These are phyloP conservation scores for Halichoerus grypus DNA, from an alignment of 2,113 vertebrate species.

Conservation along the genomic window DNA sequence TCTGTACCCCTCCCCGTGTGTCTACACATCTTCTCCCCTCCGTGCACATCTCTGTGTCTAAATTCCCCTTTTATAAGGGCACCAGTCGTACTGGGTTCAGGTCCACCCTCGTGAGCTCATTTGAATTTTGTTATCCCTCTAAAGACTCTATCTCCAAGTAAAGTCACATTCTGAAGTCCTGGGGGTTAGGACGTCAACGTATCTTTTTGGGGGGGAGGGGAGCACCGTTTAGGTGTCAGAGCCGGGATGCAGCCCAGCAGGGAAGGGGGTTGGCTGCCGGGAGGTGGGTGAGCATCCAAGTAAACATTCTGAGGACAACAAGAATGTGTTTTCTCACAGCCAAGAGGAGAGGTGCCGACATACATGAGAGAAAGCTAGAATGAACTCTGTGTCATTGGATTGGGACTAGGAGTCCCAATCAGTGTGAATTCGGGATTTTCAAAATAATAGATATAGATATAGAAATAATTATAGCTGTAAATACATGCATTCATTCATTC, in stretches of 20 bases:
- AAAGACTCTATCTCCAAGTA: neutral
- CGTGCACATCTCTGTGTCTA: neutral
- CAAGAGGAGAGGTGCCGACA: neutral
- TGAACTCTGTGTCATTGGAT: no score
- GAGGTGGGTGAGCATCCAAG: neutral
- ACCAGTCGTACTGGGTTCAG: neutral
- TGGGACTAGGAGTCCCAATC: neutral
- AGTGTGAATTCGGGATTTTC: neutral
- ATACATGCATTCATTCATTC: neutral
- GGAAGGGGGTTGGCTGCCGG: neutral
- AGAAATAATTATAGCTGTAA: neutral
- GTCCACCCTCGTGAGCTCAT: neutral
- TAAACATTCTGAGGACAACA: no score
- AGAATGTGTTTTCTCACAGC: neutral
- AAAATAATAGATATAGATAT: neutral
- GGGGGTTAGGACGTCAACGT: neutral
- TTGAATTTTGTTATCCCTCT: neutral
- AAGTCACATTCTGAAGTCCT: neutral
- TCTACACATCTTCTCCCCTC: neutral
- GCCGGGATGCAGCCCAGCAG: neutral
- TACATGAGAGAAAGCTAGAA: no score
- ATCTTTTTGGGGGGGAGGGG: neutral
- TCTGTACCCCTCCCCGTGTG: neutral
- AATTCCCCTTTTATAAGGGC: neutral
- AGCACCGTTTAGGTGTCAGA: rapidly evolving